Conservation (phyloP, 2,888 invertebrate genomes). For the Elysia crispata region DNA sequence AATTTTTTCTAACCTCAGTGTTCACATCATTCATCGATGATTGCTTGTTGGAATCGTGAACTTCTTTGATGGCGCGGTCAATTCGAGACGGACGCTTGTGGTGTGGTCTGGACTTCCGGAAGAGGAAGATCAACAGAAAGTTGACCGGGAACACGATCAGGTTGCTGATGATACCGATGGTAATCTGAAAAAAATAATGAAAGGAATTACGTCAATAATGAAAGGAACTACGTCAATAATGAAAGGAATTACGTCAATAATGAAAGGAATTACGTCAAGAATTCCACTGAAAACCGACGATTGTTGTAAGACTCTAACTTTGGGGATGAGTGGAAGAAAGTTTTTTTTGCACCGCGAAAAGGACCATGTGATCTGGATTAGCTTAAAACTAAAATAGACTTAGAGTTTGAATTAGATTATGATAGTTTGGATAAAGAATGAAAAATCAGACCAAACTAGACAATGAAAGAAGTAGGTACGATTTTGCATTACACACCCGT, state of each 20-base stretch:
- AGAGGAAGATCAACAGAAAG: slow-evolving; percentile 77
- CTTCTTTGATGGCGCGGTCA: slow-evolving; percentile 67
- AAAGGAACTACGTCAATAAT: background rate
- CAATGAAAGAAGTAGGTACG: no score
- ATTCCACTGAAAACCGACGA: no score
- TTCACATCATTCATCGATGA: slow-evolving; percentile 53
- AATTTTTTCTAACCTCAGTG: slow-evolving; percentile 45
- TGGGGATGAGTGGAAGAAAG: no score
- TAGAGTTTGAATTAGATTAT: no score
- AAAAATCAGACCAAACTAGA: no score
- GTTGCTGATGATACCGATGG: slow-evolving; percentile 77
- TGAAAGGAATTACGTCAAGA: background rate
- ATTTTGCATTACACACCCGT: no score
- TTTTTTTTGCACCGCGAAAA: no score
- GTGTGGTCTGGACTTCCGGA: slow-evolving; percentile 77
- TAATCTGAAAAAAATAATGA: slow-evolving; percentile 70
- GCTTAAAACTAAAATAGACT: no score
- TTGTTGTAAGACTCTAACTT: no score
- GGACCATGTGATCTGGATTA: no score
- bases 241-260: background rate
- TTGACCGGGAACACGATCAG: slow-evolving; percentile 78
- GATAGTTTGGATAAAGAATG: no score
- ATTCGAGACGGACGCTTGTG: slow-evolving; percentile 73
- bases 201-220: background rate
- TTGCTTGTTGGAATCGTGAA: slow-evolving; percentile 35